phyloP scores from a whole-genome alignment of 2,888 invertebrate genomes.

The Chrysodeixis includens region DNA sequence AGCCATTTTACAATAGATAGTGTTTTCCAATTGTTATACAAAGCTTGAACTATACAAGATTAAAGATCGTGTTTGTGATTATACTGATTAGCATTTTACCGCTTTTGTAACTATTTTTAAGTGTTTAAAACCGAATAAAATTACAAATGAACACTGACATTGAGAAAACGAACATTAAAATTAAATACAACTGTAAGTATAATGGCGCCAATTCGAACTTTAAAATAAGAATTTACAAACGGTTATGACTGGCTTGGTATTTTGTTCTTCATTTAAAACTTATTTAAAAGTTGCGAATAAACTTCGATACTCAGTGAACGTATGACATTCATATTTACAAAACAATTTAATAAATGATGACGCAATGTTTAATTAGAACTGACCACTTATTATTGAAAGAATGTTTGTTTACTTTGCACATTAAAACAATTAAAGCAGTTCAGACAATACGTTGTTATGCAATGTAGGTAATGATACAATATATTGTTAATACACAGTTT shows the following conservation, averaged over 20 bases:
- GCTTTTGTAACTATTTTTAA: not conserved
- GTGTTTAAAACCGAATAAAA: too few relatives aligned
- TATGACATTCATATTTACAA: constrained; percentile 2
- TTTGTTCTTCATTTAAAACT: not conserved
- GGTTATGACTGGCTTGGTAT: not conserved
- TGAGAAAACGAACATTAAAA: too few relatives aligned
- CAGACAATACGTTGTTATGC: not conserved
- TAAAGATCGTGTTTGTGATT: not conserved
- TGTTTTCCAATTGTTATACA: constrained; percentile 63
- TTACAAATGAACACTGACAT: too few relatives aligned
- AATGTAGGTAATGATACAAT: constrained; percentile 6
- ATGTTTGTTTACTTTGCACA: constrained; percentile 11
- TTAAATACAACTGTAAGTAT: too few relatives aligned
- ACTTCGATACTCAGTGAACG: constrained; percentile 8
- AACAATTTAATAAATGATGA: constrained; percentile 8
- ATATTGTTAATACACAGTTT: constrained; percentile 7
- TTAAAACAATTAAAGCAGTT: constrained; percentile 13
- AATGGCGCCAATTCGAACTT: not conserved
- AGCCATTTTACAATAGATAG: constrained; percentile 61
- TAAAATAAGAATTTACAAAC: not conserved
- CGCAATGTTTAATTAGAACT: constrained; percentile 5
- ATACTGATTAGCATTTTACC: not conserved
- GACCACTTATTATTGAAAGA: constrained; percentile 3
- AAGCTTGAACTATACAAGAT: constrained; percentile 48
- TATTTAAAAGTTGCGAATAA: not conserved